Conservation (phyloP, 1,140 invertebrate species). For the Apis dorsata region DNA sequence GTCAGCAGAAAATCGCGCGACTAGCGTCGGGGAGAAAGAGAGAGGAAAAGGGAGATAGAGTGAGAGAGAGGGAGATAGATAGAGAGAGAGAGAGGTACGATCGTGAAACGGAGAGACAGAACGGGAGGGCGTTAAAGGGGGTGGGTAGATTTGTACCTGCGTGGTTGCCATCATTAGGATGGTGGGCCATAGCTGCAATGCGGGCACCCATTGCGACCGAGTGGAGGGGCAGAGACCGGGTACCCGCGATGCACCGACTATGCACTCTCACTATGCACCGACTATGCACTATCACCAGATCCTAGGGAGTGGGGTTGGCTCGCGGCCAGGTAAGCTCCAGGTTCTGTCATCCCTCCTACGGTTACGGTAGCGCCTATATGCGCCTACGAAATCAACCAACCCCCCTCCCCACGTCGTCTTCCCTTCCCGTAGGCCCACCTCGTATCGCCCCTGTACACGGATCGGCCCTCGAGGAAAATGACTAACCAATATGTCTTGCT, state of each 20-base stretch:
- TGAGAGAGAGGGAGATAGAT: background rate
- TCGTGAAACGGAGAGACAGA: constrained; percentile 9
- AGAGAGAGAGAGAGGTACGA: constrained; percentile 8
- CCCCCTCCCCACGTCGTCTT: background rate
- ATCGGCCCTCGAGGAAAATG: constrained; percentile 52
- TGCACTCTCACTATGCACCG: constrained; percentile 67
- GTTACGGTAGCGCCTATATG: constrained; percentile 44
- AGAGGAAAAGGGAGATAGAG: background rate
- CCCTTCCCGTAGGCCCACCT: background rate
- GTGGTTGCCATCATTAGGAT: constrained; percentile 75
- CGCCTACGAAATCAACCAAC: constrained; percentile 59
- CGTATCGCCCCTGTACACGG: constrained; percentile 5
- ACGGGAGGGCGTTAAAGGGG: constrained; percentile 33
- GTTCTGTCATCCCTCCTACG: constrained; percentile 69
- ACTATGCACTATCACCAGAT: constrained; percentile 66
- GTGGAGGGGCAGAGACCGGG: constrained; percentile 54
- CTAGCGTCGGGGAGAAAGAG: background rate
- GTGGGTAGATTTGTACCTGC: constrained; percentile 70
- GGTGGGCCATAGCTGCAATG: constrained; percentile 77
- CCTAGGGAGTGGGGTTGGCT: constrained; percentile 69
- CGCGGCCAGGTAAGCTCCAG: constrained; percentile 74
- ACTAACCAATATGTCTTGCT: constrained; percentile 48
- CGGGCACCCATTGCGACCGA: constrained; percentile 71
- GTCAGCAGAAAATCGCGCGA: constrained; percentile 68
- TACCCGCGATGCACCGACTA: constrained; percentile 64